These are phyloP conservation scores for Melanostoma mellinum DNA, from an alignment of 2,888 invertebrate genomes.

Conservation along the genomic window DNA sequence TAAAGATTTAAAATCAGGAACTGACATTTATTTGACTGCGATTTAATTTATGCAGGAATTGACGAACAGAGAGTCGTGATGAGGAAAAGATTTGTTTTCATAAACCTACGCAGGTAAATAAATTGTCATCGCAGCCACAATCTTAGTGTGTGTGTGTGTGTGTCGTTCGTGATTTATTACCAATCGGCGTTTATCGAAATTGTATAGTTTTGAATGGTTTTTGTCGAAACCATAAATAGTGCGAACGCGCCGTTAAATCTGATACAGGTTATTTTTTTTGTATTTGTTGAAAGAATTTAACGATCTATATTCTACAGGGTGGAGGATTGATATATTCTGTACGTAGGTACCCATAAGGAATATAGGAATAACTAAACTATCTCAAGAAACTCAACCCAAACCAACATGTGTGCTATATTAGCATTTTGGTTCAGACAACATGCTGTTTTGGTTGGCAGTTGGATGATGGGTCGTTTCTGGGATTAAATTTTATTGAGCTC, in stretches of 20 bases:
- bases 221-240: constrained; percentile 69
- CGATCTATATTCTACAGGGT: constrained; percentile 18
- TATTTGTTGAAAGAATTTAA: constrained; percentile 39
- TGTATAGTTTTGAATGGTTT: constrained; percentile 66
- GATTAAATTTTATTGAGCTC: constrained; percentile 62
- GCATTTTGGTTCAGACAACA: constrained; percentile 65
- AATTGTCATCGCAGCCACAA: constrained; percentile 42
- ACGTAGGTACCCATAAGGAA: not conserved
- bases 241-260: constrained; percentile 59
- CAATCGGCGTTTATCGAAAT: constrained; percentile 65
- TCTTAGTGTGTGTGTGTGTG: constrained; percentile 21
- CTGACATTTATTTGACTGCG: constrained; percentile 39
- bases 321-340: constrained; percentile 27
- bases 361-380: constrained; percentile 31
- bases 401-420: constrained; percentile 60
- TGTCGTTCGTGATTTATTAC: constrained; percentile 60
- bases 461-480: constrained; percentile 58
- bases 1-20: constrained; percentile 71
- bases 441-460: constrained; percentile 58
- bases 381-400: constrained; percentile 23
- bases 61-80: constrained; percentile 16
- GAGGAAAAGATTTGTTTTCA: constrained; percentile 25
- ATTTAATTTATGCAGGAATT: constrained; percentile 68
- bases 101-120: constrained; percentile 61
- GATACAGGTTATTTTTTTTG: constrained; percentile 52